These are phyloP conservation scores for Xenopus petersii DNA, from an alignment of 2,797 vertebrate genomes.

Conservation along the genomic window DNA sequence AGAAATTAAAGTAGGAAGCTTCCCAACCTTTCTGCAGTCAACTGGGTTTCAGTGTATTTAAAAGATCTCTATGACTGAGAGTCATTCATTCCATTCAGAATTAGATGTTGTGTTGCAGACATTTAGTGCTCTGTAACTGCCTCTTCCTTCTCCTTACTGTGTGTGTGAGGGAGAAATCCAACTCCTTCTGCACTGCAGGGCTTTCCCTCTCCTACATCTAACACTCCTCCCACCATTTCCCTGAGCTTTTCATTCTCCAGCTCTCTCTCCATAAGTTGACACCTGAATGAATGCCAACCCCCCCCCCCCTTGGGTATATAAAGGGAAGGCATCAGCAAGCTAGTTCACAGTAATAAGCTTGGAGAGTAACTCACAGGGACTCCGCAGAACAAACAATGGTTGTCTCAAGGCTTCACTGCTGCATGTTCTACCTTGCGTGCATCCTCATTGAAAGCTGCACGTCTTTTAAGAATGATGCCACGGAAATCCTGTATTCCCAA, in stretches of 20 bases:
- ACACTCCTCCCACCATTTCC: slow-evolving; percentile 62
- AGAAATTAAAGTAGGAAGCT: neutral
- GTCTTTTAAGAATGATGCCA: slow-evolving; percentile 88
- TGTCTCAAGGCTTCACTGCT: slow-evolving; percentile 71
- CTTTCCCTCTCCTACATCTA: slow-evolving; percentile 58
- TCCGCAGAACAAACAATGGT: slow-evolving; percentile 68
- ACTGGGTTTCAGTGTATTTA: too few relatives aligned
- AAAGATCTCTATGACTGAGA: too few relatives aligned
- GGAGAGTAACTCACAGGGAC: slow-evolving; percentile 52
- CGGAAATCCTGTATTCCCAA: slow-evolving; percentile 83
- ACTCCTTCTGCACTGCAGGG: slow-evolving; percentile 64
- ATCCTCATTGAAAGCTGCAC: slow-evolving; percentile 77
- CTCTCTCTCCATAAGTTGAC: slow-evolving; percentile 67
- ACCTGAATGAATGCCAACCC: slow-evolving; percentile 81
- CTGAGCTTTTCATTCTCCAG: slow-evolving; percentile 57
- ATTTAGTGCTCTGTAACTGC: neutral
- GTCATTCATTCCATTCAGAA: too few relatives aligned
- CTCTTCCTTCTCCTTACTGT: neutral
- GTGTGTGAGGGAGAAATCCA: slow-evolving; percentile 16
- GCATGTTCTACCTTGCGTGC: slow-evolving; percentile 73
- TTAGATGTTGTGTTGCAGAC: too few relatives aligned
- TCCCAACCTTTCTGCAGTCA: too few relatives aligned
- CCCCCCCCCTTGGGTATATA: slow-evolving; percentile 61
- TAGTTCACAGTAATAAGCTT: slow-evolving; percentile 62
- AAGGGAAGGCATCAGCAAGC: slow-evolving; percentile 60